Evolutionary conservation across 2,797 vertebrate species (phyloP).

Genomic region (Anguilla anguilla): DNA sequence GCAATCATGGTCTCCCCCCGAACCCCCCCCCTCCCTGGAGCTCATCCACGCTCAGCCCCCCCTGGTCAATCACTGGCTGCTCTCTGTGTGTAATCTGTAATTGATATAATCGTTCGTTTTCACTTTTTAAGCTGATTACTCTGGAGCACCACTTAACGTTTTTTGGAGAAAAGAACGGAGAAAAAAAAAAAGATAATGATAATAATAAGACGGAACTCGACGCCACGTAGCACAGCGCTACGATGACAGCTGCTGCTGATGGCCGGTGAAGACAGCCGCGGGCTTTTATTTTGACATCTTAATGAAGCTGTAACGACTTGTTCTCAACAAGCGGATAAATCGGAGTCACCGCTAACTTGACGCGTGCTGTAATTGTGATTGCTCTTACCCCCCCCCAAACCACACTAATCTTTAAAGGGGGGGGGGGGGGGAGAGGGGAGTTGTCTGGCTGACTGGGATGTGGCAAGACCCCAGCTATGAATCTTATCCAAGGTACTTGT

Average conservation of each 20-base stretch:
- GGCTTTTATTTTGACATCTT: background rate
- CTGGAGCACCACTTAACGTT: slow-evolving; percentile 71
- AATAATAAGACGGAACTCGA: too few species aligned
- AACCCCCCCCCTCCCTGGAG: background rate
- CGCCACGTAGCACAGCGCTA: background rate
- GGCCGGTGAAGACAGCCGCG: background rate
- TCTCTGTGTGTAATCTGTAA: slow-evolving; percentile 64
- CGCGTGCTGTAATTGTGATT: background rate
- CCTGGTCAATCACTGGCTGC: slow-evolving; percentile 70
- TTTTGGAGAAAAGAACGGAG: slow-evolving; percentile 47
- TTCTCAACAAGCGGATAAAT: background rate
- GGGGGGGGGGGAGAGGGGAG: too few species aligned
- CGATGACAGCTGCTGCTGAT: background rate
- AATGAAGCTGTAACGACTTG: background rate
- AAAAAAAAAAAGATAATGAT: background rate
- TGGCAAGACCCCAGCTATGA: background rate
- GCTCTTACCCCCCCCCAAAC: background rate
- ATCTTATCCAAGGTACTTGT: background rate
- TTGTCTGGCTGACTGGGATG: background rate
- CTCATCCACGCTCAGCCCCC: slow-evolving; percentile 20
- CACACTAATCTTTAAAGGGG: background rate
- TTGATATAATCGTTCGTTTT: slow-evolving; percentile 81
- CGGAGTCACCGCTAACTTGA: background rate
- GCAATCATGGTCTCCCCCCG: slow-evolving; percentile 61
- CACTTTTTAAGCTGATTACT: slow-evolving; percentile 79